phyloP scores from a whole-genome alignment of 2,113 vertebrate species.

The Grus americana region DNA sequence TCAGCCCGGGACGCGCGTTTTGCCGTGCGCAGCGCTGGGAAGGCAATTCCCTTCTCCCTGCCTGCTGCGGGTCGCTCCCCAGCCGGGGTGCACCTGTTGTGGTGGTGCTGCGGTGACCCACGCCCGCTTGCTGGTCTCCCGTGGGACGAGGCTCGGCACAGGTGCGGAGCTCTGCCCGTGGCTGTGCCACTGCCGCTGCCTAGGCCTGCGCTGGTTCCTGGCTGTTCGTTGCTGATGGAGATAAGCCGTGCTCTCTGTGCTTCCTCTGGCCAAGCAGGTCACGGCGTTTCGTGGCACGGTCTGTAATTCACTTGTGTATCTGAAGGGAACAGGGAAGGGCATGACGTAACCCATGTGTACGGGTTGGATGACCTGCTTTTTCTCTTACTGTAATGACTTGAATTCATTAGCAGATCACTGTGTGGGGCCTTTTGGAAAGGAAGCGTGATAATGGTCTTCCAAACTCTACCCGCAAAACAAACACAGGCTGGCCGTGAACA shows the following conservation, averaged over 20 bases:
- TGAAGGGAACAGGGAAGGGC: neutral
- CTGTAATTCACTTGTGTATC: neutral
- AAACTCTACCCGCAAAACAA: neutral
- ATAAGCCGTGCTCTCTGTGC: rapidly evolving
- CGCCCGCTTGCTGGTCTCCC: no score
- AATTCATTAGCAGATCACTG: neutral
- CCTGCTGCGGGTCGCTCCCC: no score
- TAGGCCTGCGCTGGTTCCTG: rapidly evolving
- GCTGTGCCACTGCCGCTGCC: neutral
- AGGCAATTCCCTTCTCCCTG: no score
- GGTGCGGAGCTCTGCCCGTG: neutral
- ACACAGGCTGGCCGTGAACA: rapidly evolving
- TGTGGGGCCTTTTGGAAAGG: neutral
- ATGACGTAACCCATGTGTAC: neutral
- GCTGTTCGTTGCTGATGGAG: rapidly evolving
- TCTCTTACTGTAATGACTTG: neutral
- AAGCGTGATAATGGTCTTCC: neutral
- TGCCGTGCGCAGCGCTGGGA: neutral
- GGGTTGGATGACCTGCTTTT: constrained; percentile 22
- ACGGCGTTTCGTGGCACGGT: neutral
- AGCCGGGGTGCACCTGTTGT: neutral
- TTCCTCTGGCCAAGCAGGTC: neutral
- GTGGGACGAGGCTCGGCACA: rapidly evolving
- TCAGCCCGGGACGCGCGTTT: rapidly evolving
- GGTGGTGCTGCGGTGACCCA: rapidly evolving